Percentiles rank a stretch among this genome's conserved stretches.
These are phyloP conservation scores for Leistus spinibarbis DNA, from an alignment of 2,888 invertebrate genomes.

Conservation along the genomic window DNA sequence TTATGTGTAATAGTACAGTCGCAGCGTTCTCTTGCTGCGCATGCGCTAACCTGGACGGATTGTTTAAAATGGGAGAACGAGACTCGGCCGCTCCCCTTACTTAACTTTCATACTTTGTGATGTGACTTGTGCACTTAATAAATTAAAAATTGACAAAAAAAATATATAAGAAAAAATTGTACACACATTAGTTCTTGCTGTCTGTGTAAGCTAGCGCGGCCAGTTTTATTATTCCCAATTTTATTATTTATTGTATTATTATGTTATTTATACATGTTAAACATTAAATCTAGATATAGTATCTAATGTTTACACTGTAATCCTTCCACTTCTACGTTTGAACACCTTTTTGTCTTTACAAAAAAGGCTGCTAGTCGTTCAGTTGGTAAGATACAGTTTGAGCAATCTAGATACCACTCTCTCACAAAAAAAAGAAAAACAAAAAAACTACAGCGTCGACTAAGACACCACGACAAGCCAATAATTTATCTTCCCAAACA, in stretches of 20 bases:
- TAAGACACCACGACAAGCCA: neutral
- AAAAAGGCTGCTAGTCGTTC: slow-evolving; percentile 24
- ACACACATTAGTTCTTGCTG: slow-evolving; percentile 38
- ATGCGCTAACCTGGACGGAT: neutral
- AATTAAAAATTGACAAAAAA: slow-evolving; percentile 22
- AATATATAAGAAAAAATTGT: slow-evolving; percentile 1
- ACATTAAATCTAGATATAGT: slow-evolving; percentile 39
- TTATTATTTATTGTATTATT: slow-evolving; percentile 40
- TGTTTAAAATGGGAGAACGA: neutral
- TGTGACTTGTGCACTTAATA: slow-evolving; percentile 39
- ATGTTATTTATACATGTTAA: slow-evolving; percentile 40
- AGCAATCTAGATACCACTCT: slow-evolving; percentile 37
- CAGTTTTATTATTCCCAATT: slow-evolving; percentile 39
- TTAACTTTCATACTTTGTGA: slow-evolving; percentile 38
- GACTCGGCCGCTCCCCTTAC: slow-evolving; percentile 9
- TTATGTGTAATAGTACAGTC: neutral
- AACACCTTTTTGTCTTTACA: slow-evolving; percentile 15
- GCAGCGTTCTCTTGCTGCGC: neutral
- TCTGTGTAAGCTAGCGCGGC: slow-evolving; percentile 39
- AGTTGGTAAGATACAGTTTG: slow-evolving; percentile 39
- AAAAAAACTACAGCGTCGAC: neutral
- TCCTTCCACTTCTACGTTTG: slow-evolving; percentile 23
- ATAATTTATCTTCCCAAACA: neutral
- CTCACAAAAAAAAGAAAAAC: neutral
- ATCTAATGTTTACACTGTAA: slow-evolving; percentile 39